Evolutionary conservation across 2,888 invertebrate species (phyloP).

Genomic region (Cistogaster globosa): DNA sequence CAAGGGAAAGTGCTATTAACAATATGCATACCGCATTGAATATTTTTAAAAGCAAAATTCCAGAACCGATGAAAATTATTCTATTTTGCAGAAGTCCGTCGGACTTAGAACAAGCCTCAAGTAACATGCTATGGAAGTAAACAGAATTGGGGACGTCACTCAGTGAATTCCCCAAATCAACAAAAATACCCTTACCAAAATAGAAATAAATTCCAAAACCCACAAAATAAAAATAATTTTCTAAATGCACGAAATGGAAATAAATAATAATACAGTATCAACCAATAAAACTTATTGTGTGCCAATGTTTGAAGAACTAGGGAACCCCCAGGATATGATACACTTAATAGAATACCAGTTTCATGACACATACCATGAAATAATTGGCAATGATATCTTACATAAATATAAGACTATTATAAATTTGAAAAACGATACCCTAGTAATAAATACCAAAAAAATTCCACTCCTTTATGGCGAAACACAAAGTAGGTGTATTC

Average conservation of each 20-base stretch:
- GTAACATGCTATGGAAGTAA: neutral
- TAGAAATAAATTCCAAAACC: neutral
- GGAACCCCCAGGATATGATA: neutral
- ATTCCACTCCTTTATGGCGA: neutral
- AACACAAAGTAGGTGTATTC: neutral
- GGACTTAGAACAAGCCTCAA: neutral
- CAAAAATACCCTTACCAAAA: neutral
- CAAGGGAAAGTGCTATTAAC: neutral
- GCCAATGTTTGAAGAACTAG: neutral
- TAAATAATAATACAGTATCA: neutral
- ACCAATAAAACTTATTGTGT: neutral
- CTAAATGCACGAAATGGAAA: too few relatives aligned
- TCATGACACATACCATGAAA: neutral
- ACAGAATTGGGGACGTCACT: neutral
- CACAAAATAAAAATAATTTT: too few relatives aligned
- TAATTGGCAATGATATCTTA: neutral
- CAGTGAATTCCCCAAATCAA: neutral
- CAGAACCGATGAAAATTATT: conserved; percentile 18
- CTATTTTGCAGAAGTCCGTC: neutral
- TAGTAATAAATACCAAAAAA: neutral
- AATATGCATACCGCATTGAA: conserved; percentile 6
- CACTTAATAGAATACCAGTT: neutral
- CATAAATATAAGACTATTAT: conserved; percentile 3
- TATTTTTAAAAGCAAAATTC: conserved; percentile 7
- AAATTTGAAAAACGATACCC: neutral